Conservation (phyloP, 2,888 invertebrate species). For the Seira ritae region DNA sequence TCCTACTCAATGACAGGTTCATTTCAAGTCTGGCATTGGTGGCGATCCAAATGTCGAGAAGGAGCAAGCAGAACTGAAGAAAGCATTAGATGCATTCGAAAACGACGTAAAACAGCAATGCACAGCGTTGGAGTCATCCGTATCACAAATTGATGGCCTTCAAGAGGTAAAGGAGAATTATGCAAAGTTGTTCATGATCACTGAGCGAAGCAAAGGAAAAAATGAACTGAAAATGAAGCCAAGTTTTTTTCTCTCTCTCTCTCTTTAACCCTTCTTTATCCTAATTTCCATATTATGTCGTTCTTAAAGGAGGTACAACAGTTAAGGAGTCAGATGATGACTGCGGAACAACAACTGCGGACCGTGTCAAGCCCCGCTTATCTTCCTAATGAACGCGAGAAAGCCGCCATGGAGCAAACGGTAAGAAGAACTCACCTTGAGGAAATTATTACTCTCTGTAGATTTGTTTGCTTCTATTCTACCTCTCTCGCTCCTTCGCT, state of each 20-base stretch:
- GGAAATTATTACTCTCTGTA: conserved; percentile 26
- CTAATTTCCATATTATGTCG: not conserved
- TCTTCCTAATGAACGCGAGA: conserved; percentile 88
- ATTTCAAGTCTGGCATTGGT: conserved; percentile 89
- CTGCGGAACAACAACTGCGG: conserved; percentile 91
- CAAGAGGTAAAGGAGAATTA: conserved; percentile 79
- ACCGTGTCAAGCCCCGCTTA: conserved; percentile 89
- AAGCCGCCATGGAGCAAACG: conserved; percentile 90
- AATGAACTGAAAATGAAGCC: not conserved
- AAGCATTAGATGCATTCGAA: conserved; percentile 83
- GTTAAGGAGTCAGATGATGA: conserved; percentile 88
- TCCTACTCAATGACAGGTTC: conserved; percentile 80
- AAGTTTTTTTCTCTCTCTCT: not conserved
- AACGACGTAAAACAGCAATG: conserved; percentile 82
- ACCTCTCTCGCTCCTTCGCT: not conserved
- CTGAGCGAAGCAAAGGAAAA: not conserved
- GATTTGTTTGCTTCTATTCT: conserved; percentile 28
- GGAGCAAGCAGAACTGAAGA: conserved; percentile 83
- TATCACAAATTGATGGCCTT: conserved; percentile 90
- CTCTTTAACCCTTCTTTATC: not conserved
- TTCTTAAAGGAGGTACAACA: conserved; percentile 84
- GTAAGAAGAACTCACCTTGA: conserved; percentile 80
- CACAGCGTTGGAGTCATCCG: conserved; percentile 83
- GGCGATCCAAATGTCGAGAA: conserved; percentile 86
- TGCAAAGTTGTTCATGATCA: not conserved